These are phyloP conservation scores for Nycticorax nycticorax DNA, from an alignment of 2,113 vertebrate species.

Conservation along the genomic window DNA sequence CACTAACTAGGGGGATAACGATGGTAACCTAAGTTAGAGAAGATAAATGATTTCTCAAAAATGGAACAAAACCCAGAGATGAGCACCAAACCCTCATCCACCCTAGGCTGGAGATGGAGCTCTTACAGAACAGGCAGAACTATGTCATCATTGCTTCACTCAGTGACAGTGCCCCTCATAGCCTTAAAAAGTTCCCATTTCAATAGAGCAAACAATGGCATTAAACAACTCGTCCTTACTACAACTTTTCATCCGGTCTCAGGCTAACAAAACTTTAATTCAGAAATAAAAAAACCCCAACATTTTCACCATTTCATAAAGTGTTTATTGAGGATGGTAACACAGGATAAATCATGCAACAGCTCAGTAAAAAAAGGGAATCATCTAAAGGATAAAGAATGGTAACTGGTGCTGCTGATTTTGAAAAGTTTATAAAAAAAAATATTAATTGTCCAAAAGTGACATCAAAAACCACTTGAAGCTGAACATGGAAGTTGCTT, in stretches of 20 bases:
- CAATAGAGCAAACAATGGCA: background rate
- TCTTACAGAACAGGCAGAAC: background rate
- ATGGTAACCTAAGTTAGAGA: accelerated
- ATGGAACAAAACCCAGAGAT: accelerated
- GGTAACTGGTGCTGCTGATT: slow-evolving; percentile 70
- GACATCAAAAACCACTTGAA: slow-evolving; percentile 46
- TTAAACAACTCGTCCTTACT: accelerated
- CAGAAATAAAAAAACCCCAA: background rate
- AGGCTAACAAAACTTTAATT: background rate
- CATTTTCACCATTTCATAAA: slow-evolving; percentile 71
- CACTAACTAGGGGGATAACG: accelerated
- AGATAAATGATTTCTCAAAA: background rate
- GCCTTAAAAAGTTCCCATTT: accelerated
- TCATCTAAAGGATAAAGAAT: slow-evolving; percentile 70
- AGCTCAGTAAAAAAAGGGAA: slow-evolving; percentile 77
- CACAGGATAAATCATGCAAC: slow-evolving; percentile 81
- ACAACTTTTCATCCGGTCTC: background rate
- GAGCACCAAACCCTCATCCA: background rate
- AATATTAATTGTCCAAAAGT: slow-evolving; percentile 59
- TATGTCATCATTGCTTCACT: background rate
- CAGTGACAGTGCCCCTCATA: accelerated
- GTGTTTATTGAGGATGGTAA: slow-evolving; percentile 82
- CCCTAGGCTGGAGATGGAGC: accelerated
- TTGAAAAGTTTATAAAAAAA: slow-evolving; percentile 64
- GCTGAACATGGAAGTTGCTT: slow-evolving; percentile 64